These are phyloP conservation scores for Drosophila fungiperda DNA, from an alignment of 2,888 invertebrate genomes.

Conservation along the genomic window DNA sequence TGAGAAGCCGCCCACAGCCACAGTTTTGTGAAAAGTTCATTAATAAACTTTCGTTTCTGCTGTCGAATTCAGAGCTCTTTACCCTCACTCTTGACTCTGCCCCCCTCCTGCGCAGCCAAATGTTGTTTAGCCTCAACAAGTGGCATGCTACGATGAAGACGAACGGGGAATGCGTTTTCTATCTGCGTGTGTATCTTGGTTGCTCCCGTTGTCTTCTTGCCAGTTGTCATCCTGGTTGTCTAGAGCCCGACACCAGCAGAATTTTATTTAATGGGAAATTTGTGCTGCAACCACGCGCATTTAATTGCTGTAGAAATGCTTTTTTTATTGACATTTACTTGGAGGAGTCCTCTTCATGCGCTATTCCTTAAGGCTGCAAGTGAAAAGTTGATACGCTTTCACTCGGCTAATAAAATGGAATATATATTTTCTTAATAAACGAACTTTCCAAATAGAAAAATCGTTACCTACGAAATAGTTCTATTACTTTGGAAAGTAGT, in stretches of 20 bases:
- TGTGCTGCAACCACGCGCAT: conserved; percentile 64
- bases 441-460: background rate
- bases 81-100: conserved; percentile 7
- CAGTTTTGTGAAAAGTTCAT: conserved; percentile 68
- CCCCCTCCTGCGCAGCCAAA: conserved; percentile 14
- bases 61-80: conserved; percentile 71
- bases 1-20: conserved; percentile 31
- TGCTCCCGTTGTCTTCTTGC: conserved; percentile 24
- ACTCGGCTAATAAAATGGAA: background rate
- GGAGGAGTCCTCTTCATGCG: conserved; percentile 60
- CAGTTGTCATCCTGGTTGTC: conserved; percentile 47
- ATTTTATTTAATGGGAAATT: conserved; percentile 73
- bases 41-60: conserved; percentile 76
- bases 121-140: conserved; percentile 71
- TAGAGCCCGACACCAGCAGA: conserved; percentile 68
- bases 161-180: background rate
- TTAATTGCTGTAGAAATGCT: conserved; percentile 75
- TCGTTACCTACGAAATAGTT: background rate
- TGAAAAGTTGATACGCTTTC: background rate
- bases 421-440: background rate
- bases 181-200: conserved; percentile 6
- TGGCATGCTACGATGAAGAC: conserved; percentile 53
- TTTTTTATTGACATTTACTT: conserved; percentile 78
- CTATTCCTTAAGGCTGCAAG: conserved; percentile 23
- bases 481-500: background rate